Base-by-base conservation (phyloP, 1,140 invertebrate genomes). In the Drosophila melanica region DNA sequence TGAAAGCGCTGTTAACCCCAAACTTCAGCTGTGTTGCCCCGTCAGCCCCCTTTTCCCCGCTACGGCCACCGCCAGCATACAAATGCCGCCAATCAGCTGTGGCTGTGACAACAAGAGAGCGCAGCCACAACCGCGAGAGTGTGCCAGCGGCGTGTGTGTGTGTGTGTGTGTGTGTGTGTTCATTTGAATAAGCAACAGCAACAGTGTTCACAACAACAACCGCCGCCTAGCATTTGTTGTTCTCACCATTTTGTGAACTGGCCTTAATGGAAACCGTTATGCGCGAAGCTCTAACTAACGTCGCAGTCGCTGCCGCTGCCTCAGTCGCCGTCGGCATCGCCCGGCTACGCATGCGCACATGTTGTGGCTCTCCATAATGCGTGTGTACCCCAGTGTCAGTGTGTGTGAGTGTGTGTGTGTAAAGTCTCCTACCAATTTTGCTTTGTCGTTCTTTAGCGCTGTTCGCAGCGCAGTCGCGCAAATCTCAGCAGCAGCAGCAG, bases 261-360 rank as follows among this genome's bases (percentile, higher is more conserved):
- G 87, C 87, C 89, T 90, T 90, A 90, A 90, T 90, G 87, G 73
- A 87, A 90, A 90, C 87, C 87, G 87, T 90, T 90, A 90, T 90
- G 87, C 87, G 80, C 74, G 69, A 55, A 66, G 74, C 74, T 55
- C 51, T 48, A 65, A 64, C 68, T 59, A 66, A 23, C 68, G 54
- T 39, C 57, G 59, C 62, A 35, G 66, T 41, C 60, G 47, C 30
- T 12, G 81, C 23, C 55, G 20, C 39, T 12, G 68, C 55, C 59
- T 45, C 44, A 57, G 45, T 41, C 64, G 44, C 23, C 81, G 45
- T 47, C 67, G 35, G 48, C 30, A 60, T 41, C 55, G 35, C 53
- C 64, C 53, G 71, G 69, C 76, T 86, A 89, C 85, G 84, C 84
- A 90, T 89, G 84, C 84, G 84, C 81, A 86, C 81, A 85, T 86